Evolutionary conservation across 2,797 vertebrate species (phyloP).

Genomic region (Anguilla pacifica): DNA sequence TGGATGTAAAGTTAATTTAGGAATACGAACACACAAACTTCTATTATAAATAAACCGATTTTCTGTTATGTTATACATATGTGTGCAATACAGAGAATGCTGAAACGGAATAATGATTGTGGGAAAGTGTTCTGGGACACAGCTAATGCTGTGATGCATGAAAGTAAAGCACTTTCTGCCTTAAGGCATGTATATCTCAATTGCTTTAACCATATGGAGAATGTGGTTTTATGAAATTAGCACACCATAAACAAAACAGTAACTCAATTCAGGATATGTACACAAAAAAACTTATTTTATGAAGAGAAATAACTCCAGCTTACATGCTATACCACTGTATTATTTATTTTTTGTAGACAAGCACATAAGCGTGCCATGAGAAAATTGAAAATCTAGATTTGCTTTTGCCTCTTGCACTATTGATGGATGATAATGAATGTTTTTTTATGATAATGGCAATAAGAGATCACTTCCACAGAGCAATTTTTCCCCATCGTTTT

Average conservation of each 20-base stretch:
- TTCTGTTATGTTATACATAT: neutral
- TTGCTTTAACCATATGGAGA: neutral
- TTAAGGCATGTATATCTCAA: neutral
- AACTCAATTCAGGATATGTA: neutral
- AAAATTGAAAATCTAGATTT: neutral
- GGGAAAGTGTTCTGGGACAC: neutral
- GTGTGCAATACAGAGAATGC: neutral
- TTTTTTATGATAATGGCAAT: neutral
- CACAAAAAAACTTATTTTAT: neutral
- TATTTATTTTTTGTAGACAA: neutral
- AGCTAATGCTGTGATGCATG: neutral
- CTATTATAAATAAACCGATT: neutral
- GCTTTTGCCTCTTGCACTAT: neutral
- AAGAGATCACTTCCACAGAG: neutral
- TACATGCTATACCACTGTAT: neutral
- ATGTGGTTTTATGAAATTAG: neutral
- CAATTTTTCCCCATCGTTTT: neutral
- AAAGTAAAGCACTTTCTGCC: neutral
- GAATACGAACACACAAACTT: neutral
- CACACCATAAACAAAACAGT: neutral
- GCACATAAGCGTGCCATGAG: neutral
- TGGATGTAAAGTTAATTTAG: neutral
- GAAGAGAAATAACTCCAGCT: neutral
- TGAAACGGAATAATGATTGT: conserved; percentile 1
- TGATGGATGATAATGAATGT: neutral